Evolutionary conservation across 2,888 invertebrate genomes (phyloP).

Genomic region (Noctua pronuba): DNA sequence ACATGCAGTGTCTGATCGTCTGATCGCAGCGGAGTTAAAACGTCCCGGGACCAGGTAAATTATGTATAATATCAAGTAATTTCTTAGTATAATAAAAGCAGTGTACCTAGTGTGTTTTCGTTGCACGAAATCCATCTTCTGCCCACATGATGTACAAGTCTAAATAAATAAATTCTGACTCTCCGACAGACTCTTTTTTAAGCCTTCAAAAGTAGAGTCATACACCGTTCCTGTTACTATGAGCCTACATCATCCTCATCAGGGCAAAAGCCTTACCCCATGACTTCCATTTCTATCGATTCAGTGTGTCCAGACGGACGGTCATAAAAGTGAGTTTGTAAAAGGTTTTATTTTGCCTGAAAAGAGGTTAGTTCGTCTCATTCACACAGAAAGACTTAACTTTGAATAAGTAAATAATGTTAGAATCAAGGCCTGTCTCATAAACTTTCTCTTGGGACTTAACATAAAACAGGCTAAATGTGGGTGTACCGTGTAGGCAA

Average conservation of each 20-base stretch:
- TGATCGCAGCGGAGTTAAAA: too few species aligned
- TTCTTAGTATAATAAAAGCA: too few species aligned
- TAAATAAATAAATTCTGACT: too few species aligned
- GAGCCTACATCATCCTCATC: not conserved
- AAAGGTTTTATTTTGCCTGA: not conserved
- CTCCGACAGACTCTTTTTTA: too few species aligned
- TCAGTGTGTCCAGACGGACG: not conserved
- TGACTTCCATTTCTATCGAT: not conserved
- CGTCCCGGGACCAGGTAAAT: too few species aligned
- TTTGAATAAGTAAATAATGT: not conserved
- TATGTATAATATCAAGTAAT: too few species aligned
- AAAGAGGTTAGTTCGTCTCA: not conserved
- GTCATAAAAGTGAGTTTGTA: not conserved
- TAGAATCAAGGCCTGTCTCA: not conserved
- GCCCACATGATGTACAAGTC: too few species aligned
- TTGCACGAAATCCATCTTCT: too few species aligned
- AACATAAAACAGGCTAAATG: not conserved
- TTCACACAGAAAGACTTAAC: not conserved
- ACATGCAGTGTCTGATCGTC: too few species aligned
- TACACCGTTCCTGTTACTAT: not conserved
- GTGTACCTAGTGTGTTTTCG: too few species aligned
- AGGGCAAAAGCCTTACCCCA: not conserved
- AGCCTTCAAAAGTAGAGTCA: not conserved
- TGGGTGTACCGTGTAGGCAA: not conserved
- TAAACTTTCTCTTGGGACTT: not conserved